A percentile compares a stretch with the other conserved stretches of the same genome.
Evolutionary conservation across 2,113 vertebrate species (phyloP).

Genomic region (Vimba vimba): DNA sequence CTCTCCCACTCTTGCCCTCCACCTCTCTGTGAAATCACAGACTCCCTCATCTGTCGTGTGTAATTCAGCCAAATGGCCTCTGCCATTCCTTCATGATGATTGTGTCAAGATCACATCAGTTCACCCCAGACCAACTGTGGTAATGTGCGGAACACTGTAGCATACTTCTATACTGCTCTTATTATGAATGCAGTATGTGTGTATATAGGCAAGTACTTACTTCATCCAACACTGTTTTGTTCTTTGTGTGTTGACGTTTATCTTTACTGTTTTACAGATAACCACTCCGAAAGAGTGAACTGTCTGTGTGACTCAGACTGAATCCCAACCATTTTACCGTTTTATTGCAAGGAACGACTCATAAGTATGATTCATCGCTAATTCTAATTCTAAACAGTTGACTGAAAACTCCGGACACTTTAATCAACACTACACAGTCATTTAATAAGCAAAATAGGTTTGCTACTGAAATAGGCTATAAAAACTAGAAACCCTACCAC

Average conservation of each 20-base stretch:
- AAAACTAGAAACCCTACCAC: not conserved
- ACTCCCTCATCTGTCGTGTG: not conserved
- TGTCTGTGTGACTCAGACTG: not conserved
- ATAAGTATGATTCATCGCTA: not conserved
- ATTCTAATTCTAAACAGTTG: not conserved
- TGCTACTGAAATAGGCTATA: not conserved
- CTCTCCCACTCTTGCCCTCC: not conserved
- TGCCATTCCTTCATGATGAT: not conserved
- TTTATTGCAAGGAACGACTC: not conserved
- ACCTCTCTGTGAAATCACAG: conserved; percentile 22
- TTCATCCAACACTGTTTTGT: not conserved
- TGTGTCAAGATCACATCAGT: conserved; percentile 23
- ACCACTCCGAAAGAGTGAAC: not conserved
- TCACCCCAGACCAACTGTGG: conserved; percentile 7
- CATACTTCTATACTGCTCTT: not conserved
- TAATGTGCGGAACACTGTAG: conserved; percentile 11
- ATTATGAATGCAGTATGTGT: not conserved
- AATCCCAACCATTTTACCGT: not conserved
- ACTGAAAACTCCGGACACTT: not conserved
- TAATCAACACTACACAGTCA: not conserved
- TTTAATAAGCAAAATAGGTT: not conserved
- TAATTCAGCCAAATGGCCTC: conserved; percentile 6
- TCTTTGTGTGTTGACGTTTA: not conserved
- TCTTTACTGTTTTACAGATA: not conserved
- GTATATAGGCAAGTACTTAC: not conserved